Percentiles rank a stretch among this genome's conserved stretches.
These are phyloP conservation scores for Cotesia vestalis DNA, from an alignment of 1,140 invertebrate species.

Conservation along the genomic window DNA sequence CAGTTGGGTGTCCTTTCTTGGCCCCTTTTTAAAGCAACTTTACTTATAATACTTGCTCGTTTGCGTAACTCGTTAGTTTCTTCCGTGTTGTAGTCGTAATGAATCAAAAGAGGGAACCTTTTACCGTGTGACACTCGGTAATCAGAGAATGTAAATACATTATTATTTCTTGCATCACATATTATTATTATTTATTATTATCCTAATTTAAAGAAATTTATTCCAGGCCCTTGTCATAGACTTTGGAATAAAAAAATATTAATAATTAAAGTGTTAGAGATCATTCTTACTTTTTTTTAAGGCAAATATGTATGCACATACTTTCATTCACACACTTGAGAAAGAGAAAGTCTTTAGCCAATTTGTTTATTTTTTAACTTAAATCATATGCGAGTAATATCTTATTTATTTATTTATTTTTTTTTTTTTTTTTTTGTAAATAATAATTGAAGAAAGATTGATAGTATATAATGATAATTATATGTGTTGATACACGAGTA, in stretches of 20 bases:
- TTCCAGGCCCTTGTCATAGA: background rate
- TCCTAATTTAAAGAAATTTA: background rate
- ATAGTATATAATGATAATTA: conserved; percentile 17
- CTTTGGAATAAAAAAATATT: background rate
- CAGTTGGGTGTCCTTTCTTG: conserved; percentile 47
- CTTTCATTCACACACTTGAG: conserved; percentile 2
- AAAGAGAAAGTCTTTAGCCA: background rate
- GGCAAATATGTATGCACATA: background rate
- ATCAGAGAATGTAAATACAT: conserved; percentile 22
- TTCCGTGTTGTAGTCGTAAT: conserved; percentile 50
- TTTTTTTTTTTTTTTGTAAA: background rate
- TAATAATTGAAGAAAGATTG: conserved; percentile 18
- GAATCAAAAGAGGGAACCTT: conserved; percentile 29
- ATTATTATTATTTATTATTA: background rate
- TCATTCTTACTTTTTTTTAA: no score
- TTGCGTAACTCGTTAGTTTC: conserved; percentile 47
- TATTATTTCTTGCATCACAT: conserved; percentile 14
- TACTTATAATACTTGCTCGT: conserved; percentile 22
- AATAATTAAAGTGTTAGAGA: background rate
- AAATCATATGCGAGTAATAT: conserved; percentile 1
- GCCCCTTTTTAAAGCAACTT: conserved; percentile 22
- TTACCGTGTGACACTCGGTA: conserved; percentile 13
- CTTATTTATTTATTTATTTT: no score
- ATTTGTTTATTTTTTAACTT: background rate
- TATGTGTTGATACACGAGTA: conserved; percentile 9